Evolutionary conservation across 2,113 vertebrate species (phyloP).

Genomic region (Tricholaema leucomelas): DNA sequence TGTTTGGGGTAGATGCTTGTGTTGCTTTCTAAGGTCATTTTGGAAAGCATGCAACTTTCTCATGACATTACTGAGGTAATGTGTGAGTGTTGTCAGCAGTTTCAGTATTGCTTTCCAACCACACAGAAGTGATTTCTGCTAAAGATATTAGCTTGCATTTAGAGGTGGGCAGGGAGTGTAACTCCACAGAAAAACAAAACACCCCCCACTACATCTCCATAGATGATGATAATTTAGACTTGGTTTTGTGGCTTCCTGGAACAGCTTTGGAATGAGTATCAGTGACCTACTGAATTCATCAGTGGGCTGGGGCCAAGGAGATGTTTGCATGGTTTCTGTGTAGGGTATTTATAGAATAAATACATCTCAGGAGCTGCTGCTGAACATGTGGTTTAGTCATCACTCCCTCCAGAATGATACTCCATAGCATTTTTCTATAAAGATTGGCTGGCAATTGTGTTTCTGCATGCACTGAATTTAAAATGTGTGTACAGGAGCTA

Average conservation of each 20-base stretch:
- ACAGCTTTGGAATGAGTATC: slow-evolving; percentile 2
- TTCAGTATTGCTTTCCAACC: not conserved
- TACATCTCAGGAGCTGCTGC: slow-evolving; percentile 21
- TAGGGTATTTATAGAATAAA: slow-evolving; percentile 59
- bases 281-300: not conserved
- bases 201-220: not conserved
- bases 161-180: not conserved
- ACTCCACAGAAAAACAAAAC: not conserved
- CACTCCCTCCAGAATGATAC: slow-evolving; percentile 12
- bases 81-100: not conserved
- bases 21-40: not conserved
- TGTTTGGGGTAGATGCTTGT: accelerated
- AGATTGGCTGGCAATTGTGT: slow-evolving; percentile 26
- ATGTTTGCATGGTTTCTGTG: slow-evolving; percentile 22
- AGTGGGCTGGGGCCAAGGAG: not conserved
- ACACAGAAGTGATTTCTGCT: not conserved
- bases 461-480: slow-evolving; percentile 33
- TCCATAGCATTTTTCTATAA: not conserved
- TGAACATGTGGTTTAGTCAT: slow-evolving; percentile 52
- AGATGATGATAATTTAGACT: not conserved
- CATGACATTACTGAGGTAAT: not conserved
- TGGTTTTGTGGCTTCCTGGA: not conserved
- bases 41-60: not conserved
- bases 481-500: not conserved
- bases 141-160: not conserved